Evolutionary conservation across 1,140 invertebrate species (phyloP), one percentile per base, ranked within the genome.

Genomic region (Anastatus disparis): DNA sequence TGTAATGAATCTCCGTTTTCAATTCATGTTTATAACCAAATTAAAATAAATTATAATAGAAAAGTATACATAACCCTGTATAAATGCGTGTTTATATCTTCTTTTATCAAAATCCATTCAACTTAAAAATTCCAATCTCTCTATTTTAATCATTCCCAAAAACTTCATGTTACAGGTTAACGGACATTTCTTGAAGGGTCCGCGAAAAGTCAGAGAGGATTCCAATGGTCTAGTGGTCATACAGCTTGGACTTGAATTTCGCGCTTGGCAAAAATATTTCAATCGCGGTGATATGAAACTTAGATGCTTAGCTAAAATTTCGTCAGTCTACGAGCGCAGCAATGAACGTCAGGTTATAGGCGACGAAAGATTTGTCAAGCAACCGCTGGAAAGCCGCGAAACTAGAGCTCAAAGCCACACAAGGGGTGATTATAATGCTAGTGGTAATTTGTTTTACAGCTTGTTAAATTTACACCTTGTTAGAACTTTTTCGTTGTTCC

Each of bases 231-330:
- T 94, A 38, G 92, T 94, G 77, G 91, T 91, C 53, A 90, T 92
- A 1, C 89, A 89, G 6, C 83, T 94, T 1, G 91, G 90, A 1
- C 80, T 92, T 38, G 89, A 93, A 77, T 95, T 96, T 80, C 88
- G 89, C 72, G 93, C 93, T 17, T 88, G 89, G 59, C 87, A 87
- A 12, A 90, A 90, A 75, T 94, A 96, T 82, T 95, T 95, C 81
- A 90, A 89, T 71, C 89, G 90, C 61, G 93, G 93, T 73, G 93
- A 95, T 78, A 89, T 95, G 84, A 94, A 94, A 81, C 87, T 95
- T 48, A 95, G 95, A 88, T 96, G 94, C 86, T 88, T 94, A 77
- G 94, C 94, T 7, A 95, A 92, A 31, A 94, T 95, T 79, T 93
- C 92, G 2, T 92, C 92, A 2, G 88, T 95, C 1, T 95, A 95